Evolutionary conservation across 2,797 vertebrate species (phyloP).

Genomic region (Pagetopsis macropterus): DNA sequence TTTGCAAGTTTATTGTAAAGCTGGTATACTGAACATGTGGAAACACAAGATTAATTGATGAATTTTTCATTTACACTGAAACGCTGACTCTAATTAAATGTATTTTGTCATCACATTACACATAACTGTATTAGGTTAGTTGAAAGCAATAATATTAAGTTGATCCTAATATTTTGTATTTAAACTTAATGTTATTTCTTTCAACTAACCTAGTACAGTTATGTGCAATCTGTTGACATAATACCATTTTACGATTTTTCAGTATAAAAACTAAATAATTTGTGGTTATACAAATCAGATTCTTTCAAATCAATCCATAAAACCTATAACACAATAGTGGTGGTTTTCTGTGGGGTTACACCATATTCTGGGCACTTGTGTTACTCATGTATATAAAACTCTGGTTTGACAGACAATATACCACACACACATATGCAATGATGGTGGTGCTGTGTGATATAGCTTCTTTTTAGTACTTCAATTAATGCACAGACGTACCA

Average conservation of each 20-base stretch:
- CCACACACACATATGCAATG: not conserved
- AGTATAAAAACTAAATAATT: not conserved
- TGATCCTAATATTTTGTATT: no score
- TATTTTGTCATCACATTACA: no score
- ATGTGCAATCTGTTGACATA: no score
- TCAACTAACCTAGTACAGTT: no score
- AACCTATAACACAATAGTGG: not conserved
- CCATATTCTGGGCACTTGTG: not conserved
- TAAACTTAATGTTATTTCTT: no score
- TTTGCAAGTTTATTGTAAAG: slow-evolving; percentile 13
- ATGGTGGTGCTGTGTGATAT: not conserved
- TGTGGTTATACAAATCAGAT: not conserved
- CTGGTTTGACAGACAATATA: not conserved
- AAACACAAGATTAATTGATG: not conserved
- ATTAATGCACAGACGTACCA: not conserved
- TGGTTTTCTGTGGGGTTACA: not conserved
- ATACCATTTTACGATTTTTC: no score
- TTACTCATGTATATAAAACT: not conserved
- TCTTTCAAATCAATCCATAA: not conserved
- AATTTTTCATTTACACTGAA: no score
- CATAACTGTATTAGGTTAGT: no score
- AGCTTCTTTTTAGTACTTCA: not conserved
- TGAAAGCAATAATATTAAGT: no score
- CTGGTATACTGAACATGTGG: not conserved
- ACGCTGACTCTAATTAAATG: no score